Conservation (phyloP, 2,113 vertebrate genomes). For the Nesoenas mayeri region DNA sequence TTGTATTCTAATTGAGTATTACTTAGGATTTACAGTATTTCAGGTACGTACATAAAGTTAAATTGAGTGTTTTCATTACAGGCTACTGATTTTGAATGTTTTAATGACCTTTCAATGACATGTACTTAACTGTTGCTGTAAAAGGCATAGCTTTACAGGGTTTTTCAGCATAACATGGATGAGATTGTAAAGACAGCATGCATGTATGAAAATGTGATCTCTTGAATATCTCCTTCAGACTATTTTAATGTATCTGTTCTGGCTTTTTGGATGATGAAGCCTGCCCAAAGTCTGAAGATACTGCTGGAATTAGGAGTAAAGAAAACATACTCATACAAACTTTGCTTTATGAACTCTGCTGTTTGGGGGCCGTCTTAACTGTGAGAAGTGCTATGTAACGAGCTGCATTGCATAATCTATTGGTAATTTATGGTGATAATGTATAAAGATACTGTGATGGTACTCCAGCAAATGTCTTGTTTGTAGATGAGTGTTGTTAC, state of each 20-base stretch:
- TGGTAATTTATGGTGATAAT: background rate
- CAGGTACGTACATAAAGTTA: conserved; percentile 75
- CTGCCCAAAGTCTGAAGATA: background rate
- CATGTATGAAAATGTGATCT: background rate
- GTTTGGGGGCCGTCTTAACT: background rate
- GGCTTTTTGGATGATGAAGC: background rate
- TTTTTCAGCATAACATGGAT: background rate
- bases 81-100: background rate
- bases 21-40: conserved; percentile 93
- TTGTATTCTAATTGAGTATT: conserved; percentile 95
- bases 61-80: background rate
- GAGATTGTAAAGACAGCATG: background rate
- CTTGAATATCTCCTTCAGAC: background rate
- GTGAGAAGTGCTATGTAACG: background rate
- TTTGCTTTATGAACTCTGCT: background rate
- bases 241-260: background rate
- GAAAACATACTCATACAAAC: background rate
- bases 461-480: background rate
- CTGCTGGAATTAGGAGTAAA: background rate
- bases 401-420: background rate
- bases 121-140: background rate
- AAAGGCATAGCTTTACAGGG: background rate
- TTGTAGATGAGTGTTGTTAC: background rate
- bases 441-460: background rate
- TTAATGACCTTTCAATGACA: background rate